Percentiles rank a stretch among this genome's conserved stretches.
phyloP scores from a whole-genome alignment of 2,888 invertebrate genomes.

The Oscheius sp. region DNA sequence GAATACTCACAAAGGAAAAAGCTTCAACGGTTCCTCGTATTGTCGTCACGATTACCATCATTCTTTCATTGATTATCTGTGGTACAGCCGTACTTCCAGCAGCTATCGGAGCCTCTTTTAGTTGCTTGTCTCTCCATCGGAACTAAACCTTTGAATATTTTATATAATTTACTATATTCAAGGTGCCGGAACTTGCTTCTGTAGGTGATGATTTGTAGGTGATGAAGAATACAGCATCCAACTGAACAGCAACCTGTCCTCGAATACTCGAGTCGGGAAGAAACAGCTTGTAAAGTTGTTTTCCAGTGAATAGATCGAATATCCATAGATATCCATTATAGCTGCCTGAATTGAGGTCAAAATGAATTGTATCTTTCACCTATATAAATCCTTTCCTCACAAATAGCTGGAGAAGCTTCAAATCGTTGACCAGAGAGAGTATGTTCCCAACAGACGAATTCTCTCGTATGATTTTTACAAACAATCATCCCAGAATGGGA shows the following conservation, averaged over 20 bases:
- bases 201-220: not conserved
- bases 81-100: constrained; percentile 1
- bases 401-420: constrained; percentile 7
- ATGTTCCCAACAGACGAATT: not conserved
- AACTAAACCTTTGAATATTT: not conserved
- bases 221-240: not conserved
- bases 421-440: not conserved
- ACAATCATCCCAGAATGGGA: constrained; percentile 19
- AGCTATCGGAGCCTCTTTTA: not conserved
- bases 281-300: not conserved
- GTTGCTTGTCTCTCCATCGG: not conserved
- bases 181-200: not conserved
- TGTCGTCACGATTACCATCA: not conserved
- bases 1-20: not conserved
- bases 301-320: not conserved
- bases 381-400: not conserved
- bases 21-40: constrained; percentile 14
- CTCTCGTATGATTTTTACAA: not conserved
- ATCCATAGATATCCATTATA: not conserved
- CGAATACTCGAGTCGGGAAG: not conserved
- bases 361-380: not conserved
- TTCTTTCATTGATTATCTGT: not conserved
- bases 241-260: not conserved
- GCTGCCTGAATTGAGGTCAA: not conserved
- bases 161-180: not conserved